Evolutionary conservation across 2,888 invertebrate genomes (phyloP).

Genomic region (Anagyrus pseudococci): DNA sequence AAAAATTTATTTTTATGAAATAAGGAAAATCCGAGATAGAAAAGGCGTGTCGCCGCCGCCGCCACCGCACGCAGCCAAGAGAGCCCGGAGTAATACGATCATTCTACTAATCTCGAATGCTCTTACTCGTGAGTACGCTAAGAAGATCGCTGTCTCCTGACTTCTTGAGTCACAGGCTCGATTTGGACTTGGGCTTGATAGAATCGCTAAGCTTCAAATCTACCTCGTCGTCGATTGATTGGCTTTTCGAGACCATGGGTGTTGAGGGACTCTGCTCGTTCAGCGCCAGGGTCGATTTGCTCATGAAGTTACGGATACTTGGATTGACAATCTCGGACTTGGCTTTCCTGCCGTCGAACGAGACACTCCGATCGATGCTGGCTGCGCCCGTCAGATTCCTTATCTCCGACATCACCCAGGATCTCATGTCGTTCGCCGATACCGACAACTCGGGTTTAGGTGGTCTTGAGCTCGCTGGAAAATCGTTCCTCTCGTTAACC

Average conservation of each 20-base stretch:
- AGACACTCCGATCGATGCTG: not conserved
- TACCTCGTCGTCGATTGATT: constrained; percentile 18
- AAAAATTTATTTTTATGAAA: no score
- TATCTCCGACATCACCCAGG: constrained; percentile 53
- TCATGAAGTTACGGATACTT: constrained; percentile 12
- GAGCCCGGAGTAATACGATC: no score
- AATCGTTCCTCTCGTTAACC: no score
- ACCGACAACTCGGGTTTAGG: constrained; percentile 54
- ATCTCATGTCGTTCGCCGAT: constrained; percentile 53
- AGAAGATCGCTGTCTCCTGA: constrained; percentile 47
- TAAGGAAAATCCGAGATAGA: no score
- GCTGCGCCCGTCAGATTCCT: constrained; percentile 44
- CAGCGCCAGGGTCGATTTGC: constrained; percentile 36
- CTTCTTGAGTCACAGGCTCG: constrained; percentile 37
- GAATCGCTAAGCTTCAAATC: constrained; percentile 11
- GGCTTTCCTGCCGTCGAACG: not conserved
- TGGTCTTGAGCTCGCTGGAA: constrained; percentile 60
- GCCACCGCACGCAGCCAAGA: no score
- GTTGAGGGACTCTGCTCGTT: constrained; percentile 32
- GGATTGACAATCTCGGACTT: no score
- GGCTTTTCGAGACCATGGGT: constrained; percentile 12
- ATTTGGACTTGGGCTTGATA: constrained; percentile 8
- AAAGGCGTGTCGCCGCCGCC: no score
- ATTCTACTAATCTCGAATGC: no score
- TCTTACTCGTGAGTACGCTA: constrained; percentile 53